These are phyloP conservation scores for Saxidomus purpurata DNA, from an alignment of 1,140 invertebrate genomes.

Conservation along the genomic window DNA sequence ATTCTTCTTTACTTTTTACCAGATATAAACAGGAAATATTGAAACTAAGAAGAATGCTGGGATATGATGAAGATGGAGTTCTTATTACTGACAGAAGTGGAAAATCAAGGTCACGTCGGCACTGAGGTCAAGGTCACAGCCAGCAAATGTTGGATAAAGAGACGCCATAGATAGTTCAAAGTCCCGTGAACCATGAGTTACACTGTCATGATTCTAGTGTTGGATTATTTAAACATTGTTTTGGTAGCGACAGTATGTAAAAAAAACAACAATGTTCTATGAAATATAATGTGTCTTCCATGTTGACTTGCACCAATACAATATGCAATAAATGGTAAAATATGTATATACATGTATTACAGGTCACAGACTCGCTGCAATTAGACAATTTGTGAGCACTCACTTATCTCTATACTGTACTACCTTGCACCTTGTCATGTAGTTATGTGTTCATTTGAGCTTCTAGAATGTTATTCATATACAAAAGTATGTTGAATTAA, in stretches of 20 bases:
- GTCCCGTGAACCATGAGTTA: not conserved
- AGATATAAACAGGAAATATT: conserved; percentile 84
- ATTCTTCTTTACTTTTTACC: conserved; percentile 56
- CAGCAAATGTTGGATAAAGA: too few relatives aligned
- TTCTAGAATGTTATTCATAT: too few relatives aligned
- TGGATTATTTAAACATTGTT: too few relatives aligned
- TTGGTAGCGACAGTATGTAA: too few relatives aligned
- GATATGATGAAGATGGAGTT: conserved; percentile 79
- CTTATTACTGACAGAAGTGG: conserved; percentile 64
- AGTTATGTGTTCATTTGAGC: too few relatives aligned
- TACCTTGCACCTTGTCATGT: too few relatives aligned
- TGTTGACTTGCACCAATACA: not conserved
- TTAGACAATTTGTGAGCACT: too few relatives aligned
- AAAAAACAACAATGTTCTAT: too few relatives aligned
- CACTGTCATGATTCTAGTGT: too few relatives aligned
- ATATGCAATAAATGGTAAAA: conserved; percentile 11
- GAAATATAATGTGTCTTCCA: conserved; percentile 17
- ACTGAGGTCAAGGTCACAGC: conserved; percentile 41
- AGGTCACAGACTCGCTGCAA: not conserved
- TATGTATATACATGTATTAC: not conserved
- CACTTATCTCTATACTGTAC: too few relatives aligned
- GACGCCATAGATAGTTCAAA: not conserved
- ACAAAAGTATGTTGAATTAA: too few relatives aligned
- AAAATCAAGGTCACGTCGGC: conserved; percentile 51
- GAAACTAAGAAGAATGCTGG: conserved; percentile 77